Evolutionary conservation across 2,888 invertebrate genomes (phyloP).

Genomic region (Pseudococcus viburni): DNA sequence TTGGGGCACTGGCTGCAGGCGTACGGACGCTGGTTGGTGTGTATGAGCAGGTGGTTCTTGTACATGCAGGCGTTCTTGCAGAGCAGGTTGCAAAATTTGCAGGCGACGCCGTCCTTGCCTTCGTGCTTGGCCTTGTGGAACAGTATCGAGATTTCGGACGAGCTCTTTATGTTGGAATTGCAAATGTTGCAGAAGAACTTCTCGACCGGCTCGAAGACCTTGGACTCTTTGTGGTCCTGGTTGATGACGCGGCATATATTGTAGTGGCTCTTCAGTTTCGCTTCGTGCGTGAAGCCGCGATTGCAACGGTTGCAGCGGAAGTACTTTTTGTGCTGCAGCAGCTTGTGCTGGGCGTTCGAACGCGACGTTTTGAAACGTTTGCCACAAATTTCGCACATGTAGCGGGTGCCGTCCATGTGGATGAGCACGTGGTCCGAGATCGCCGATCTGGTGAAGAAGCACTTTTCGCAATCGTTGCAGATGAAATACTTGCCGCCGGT

Average conservation of each 20-base stretch:
- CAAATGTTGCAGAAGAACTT: slow-evolving; percentile 64
- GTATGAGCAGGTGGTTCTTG: slow-evolving; percentile 64
- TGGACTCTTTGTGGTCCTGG: slow-evolving; percentile 50
- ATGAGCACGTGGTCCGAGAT: slow-evolving; percentile 65
- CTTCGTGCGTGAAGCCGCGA: slow-evolving; percentile 64
- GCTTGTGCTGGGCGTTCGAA: slow-evolving; percentile 64
- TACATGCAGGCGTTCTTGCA: slow-evolving; percentile 65
- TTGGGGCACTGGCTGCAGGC: slow-evolving; percentile 63
- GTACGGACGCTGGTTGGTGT: slow-evolving; percentile 64
- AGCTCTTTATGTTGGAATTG: slow-evolving; percentile 63
- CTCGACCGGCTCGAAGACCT: slow-evolving; percentile 62
- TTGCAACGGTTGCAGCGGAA: slow-evolving; percentile 63
- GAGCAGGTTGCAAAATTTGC: slow-evolving; percentile 60
- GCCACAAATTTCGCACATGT: slow-evolving; percentile 66
- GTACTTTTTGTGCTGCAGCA: slow-evolving; percentile 64
- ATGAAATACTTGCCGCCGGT: slow-evolving; percentile 64
- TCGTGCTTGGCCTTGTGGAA: slow-evolving; percentile 65
- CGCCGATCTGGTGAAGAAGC: slow-evolving; percentile 63
- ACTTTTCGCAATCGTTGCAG: slow-evolving; percentile 65
- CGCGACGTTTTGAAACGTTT: slow-evolving; percentile 65
- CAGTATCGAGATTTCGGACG: slow-evolving; percentile 63
- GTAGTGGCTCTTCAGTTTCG: slow-evolving; percentile 59
- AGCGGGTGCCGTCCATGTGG: slow-evolving; percentile 65
- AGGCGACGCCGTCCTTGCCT: slow-evolving; percentile 61
- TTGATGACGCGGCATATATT: slow-evolving; percentile 62